Conservation (phyloP, 2,888 invertebrate species). For the Maniola hyperantus region DNA sequence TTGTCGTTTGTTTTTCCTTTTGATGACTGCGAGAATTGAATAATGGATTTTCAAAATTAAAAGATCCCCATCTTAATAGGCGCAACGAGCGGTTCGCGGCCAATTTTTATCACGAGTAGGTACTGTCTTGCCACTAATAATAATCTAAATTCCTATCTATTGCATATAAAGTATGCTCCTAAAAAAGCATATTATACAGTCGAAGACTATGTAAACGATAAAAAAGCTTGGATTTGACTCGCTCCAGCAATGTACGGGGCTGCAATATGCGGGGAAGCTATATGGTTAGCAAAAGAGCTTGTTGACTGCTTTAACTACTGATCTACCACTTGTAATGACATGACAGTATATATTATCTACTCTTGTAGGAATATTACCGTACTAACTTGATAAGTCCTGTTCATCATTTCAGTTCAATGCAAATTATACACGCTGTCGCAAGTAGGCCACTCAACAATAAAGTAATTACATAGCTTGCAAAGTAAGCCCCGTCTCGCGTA, state of each 20-base stretch:
- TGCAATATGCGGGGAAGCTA: too few relatives aligned
- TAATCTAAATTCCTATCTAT: too few relatives aligned
- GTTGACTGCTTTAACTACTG: too few relatives aligned
- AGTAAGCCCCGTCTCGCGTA: slow-evolving; percentile 8
- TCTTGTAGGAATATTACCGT: not conserved
- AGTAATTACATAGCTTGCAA: slow-evolving; percentile 24
- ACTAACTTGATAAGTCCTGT: not conserved
- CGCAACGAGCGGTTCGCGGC: not conserved
- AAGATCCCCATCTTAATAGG: slow-evolving; percentile 1
- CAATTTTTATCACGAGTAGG: not conserved
- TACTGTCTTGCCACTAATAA: too few relatives aligned
- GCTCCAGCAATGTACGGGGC: too few relatives aligned
- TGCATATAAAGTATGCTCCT: too few relatives aligned
- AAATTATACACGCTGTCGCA: slow-evolving; percentile 5
- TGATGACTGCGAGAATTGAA: slow-evolving; percentile 39
- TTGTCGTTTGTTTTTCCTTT: slow-evolving; percentile 31
- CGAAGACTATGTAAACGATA: too few relatives aligned
- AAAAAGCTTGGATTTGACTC: too few relatives aligned
- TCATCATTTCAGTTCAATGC: not conserved
- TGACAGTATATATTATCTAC: too few relatives aligned
- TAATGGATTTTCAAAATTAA: slow-evolving; percentile 28
- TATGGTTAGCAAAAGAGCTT: too few relatives aligned
- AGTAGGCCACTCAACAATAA: slow-evolving; percentile 13
- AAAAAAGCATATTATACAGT: too few relatives aligned
- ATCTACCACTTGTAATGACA: too few relatives aligned